Percentiles rank a stretch among this genome's conserved stretches.
Conservation (phyloP, 2,113 vertebrate species). For the Nothoprocta perdicaria region DNA sequence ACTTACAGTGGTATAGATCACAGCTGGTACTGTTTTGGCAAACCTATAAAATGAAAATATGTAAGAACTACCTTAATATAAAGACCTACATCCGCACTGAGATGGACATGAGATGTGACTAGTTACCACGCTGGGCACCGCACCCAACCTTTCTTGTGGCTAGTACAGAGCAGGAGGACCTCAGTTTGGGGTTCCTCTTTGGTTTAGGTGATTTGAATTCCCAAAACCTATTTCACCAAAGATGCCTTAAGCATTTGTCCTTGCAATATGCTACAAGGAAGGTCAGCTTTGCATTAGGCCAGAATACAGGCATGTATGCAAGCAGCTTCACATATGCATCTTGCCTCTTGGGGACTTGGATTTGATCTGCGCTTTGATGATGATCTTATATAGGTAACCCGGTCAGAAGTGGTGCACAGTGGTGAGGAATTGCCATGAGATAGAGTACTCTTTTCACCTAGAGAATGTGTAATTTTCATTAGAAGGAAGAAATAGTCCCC, state of each 20-base stretch:
- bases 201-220: background rate
- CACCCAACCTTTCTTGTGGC: background rate
- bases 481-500: background rate
- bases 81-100: background rate
- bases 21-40: slow-evolving; percentile 56
- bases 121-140: background rate
- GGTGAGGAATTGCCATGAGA: background rate
- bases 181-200: background rate
- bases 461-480: background rate
- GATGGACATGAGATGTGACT: background rate
- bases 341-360: background rate
- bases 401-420: background rate
- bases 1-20: slow-evolving; percentile 54
- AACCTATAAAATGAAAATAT: slow-evolving; percentile 48
- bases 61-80: background rate
- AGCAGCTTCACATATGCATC: background rate
- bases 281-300: background rate
- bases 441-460: background rate
- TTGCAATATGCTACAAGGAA: background rate
- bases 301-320: background rate
- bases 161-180: background rate
- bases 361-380: background rate
- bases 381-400: background rate
- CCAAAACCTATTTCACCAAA: background rate
- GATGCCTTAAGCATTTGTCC: background rate